Percentiles rank a stretch among this genome's conserved stretches.
These are phyloP conservation scores for Julus scanicus DNA, from an alignment of 2,888 invertebrate genomes.

Conservation along the genomic window DNA sequence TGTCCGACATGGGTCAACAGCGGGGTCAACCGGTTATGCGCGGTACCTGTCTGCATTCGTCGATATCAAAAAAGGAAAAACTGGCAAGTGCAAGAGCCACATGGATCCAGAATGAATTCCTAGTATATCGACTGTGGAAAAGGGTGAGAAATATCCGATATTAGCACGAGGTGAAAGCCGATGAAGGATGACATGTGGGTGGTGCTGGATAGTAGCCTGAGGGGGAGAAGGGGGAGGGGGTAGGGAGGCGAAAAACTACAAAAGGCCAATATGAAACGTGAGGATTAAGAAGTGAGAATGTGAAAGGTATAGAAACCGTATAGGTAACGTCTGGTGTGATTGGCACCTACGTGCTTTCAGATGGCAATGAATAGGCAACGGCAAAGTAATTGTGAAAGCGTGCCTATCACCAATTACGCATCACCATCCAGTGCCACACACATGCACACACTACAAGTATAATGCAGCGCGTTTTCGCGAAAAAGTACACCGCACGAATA, in stretches of 20 bases:
- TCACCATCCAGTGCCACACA: neutral
- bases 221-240: neutral
- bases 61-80: neutral
- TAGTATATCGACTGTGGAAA: neutral
- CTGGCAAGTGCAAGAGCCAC: neutral
- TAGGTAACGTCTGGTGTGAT: constrained; percentile 25
- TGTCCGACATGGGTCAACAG: constrained; percentile 23
- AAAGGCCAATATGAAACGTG: neutral
- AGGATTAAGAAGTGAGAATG: constrained; percentile 40
- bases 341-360: constrained; percentile 12
- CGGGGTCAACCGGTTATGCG: neutral
- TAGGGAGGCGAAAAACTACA: neutral
- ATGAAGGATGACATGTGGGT: constrained; percentile 3
- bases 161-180: neutral
- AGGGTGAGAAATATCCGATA: neutral
- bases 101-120: neutral
- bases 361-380: neutral
- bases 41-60: neutral
- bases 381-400: constrained; percentile 20
- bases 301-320: constrained; percentile 34
- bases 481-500: neutral
- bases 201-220: neutral
- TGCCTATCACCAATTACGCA: constrained; percentile 12
- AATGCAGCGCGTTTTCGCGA: neutral
- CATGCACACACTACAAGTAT: neutral